Evolutionary conservation across 1,140 invertebrate genomes (phyloP).

Genomic region (Coenobita brevimanus): DNA sequence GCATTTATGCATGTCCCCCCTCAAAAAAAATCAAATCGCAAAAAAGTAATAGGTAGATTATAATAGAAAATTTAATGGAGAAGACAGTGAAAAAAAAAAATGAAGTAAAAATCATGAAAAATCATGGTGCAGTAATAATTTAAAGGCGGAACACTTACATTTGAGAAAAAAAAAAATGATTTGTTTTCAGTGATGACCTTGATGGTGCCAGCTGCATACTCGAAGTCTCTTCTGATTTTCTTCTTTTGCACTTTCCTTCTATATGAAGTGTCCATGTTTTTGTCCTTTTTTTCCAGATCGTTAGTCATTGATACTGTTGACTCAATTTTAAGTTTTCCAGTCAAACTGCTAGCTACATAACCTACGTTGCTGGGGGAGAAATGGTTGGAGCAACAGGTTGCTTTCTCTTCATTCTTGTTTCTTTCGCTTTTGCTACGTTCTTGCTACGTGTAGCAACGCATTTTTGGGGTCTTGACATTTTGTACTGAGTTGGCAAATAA

Average conservation of each 20-base stretch:
- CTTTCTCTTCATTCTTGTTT: too few species aligned
- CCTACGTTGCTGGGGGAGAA: too few species aligned
- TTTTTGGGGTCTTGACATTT: too few species aligned
- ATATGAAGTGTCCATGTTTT: not conserved
- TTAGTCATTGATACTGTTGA: not conserved
- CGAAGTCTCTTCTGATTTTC: not conserved
- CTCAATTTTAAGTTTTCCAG: not conserved
- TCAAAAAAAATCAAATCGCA: too few species aligned
- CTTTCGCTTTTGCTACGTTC: too few species aligned
- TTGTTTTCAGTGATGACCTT: not conserved
- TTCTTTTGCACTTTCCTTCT: not conserved
- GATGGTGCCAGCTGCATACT: not conserved
- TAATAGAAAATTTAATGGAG: too few species aligned
- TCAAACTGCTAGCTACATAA: not conserved
- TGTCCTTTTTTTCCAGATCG: not conserved
- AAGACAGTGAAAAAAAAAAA: too few species aligned
- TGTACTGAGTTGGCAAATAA: too few species aligned
- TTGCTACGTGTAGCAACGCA: too few species aligned
- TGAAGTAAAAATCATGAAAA: constrained; percentile 14
- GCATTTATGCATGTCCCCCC: not conserved
- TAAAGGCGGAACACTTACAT: constrained; percentile 15
- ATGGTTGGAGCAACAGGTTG: too few species aligned
- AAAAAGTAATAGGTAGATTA: not conserved
- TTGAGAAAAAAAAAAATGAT: not conserved
- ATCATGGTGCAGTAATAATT: not conserved